A percentile compares a stretch with the other conserved stretches of the same genome.
These are phyloP conservation scores for Etia nguti DNA, from an alignment of 2,113 vertebrate species.

Conservation along the genomic window DNA sequence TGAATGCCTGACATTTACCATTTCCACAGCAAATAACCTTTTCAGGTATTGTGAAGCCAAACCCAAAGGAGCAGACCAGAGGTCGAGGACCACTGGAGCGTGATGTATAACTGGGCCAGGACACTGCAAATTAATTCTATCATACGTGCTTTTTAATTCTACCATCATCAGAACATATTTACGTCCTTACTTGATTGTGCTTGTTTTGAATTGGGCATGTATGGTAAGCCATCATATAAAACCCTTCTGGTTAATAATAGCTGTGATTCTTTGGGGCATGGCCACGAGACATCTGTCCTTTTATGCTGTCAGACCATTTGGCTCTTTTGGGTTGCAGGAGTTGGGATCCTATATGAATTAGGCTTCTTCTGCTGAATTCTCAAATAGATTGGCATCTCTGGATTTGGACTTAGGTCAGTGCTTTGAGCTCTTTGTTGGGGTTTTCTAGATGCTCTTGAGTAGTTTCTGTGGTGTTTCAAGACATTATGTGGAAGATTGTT, in stretches of 20 bases:
- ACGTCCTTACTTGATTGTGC: not conserved
- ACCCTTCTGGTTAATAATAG: not conserved
- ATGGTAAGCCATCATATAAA: not conserved
- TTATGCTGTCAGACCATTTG: not conserved
- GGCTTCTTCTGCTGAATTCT: not conserved
- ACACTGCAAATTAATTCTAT: constrained; percentile 16
- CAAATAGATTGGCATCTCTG: not conserved
- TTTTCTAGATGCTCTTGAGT: not conserved
- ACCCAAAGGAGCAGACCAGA: not conserved
- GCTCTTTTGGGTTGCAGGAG: not conserved
- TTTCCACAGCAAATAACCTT: constrained; percentile 12
- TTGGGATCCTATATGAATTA: not conserved
- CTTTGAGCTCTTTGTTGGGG: not conserved
- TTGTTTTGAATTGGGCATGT: not conserved
- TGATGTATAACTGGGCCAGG: not conserved
- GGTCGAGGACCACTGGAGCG: constrained; percentile 28
- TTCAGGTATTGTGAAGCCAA: constrained; percentile 23
- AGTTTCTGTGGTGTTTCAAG: not conserved
- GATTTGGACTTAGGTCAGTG: not conserved
- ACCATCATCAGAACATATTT: not conserved
- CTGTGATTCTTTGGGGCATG: not conserved
- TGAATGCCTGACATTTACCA: constrained; percentile 1
- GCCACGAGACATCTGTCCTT: not conserved
- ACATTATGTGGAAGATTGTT: not conserved
- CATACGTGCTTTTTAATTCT: not conserved